Percentiles rank a stretch among this genome's conserved stretches.
phyloP scores from a whole-genome alignment of 2,888 invertebrate genomes.

The Julus scandinavius region DNA sequence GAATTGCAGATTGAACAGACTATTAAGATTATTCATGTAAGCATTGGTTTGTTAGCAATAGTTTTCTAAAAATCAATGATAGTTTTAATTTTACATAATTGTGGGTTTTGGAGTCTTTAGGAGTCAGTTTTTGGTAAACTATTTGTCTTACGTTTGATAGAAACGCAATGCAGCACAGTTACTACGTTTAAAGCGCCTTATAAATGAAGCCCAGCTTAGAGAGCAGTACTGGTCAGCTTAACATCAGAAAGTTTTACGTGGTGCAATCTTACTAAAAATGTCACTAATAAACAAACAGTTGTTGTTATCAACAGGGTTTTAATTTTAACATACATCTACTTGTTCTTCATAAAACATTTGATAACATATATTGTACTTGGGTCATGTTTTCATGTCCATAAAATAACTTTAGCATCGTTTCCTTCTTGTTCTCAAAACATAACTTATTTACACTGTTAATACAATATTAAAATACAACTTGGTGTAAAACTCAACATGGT shows the following conservation, averaged over 20 bases:
- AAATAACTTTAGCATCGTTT: not conserved
- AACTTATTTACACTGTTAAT: not conserved
- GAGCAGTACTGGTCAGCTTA: conserved; percentile 12
- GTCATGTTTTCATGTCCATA: not conserved
- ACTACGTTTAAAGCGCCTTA: not conserved
- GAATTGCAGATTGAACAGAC: conserved; percentile 3
- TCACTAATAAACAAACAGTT: not conserved
- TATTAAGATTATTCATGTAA: conserved; percentile 30
- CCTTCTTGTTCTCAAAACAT: not conserved
- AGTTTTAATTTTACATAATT: no score
- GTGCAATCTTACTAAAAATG: not conserved
- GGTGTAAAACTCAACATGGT: not conserved
- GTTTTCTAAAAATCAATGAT: no score
- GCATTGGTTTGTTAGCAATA: not conserved
- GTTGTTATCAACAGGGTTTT: not conserved
- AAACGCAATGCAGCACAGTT: conserved; percentile 32
- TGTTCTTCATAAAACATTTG: not conserved
- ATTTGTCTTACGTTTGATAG: not conserved
- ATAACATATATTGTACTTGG: not conserved
- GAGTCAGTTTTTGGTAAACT: no score
- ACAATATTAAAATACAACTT: not conserved
- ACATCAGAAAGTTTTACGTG: not conserved
- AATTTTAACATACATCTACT: not conserved
- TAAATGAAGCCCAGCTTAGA: not conserved
- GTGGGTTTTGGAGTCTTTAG: no score